Conservation (phyloP, 2,888 invertebrate genomes). For the Agrochola circellaris region DNA sequence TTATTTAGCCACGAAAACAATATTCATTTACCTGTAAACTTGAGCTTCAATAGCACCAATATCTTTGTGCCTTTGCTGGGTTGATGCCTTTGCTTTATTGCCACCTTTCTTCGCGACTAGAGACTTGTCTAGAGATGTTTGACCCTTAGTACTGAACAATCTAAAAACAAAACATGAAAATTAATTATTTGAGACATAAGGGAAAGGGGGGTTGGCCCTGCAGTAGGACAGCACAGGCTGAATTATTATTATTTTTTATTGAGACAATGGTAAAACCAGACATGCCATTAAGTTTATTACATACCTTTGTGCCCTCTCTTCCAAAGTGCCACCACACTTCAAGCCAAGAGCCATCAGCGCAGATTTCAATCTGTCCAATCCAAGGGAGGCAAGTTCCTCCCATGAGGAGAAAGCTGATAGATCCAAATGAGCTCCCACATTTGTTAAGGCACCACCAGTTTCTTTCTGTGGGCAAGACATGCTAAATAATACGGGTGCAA, state of each 20-base stretch:
- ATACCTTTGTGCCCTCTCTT: conserved; percentile 98
- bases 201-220: not conserved
- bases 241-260: not conserved
- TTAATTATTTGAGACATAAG: not conserved
- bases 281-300: not conserved
- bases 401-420: conserved; percentile 99
- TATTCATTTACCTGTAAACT: conserved; percentile 92
- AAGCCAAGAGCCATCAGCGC: conserved; percentile 98
- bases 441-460: conserved; percentile 97
- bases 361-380: conserved; percentile 98
- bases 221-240: not conserved
- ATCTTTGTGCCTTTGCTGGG: conserved; percentile 94
- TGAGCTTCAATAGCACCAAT: conserved; percentile 97
- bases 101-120: conserved; percentile 97
- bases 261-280: not conserved
- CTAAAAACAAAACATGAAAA: conserved; percentile 66
- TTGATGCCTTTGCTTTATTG: conserved; percentile 90
- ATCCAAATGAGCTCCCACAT: conserved; percentile 99
- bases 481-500: not conserved
- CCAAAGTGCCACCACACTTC: conserved; percentile 99
- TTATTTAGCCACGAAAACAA: not conserved
- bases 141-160: conserved; percentile 98
- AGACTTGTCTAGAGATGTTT: conserved; percentile 97
- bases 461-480: conserved; percentile 93
- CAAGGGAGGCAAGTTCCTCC: conserved; percentile 99